These are phyloP conservation scores for Alligator mississippiensis DNA, from an alignment of 2,113 vertebrate species.

Conservation along the genomic window DNA sequence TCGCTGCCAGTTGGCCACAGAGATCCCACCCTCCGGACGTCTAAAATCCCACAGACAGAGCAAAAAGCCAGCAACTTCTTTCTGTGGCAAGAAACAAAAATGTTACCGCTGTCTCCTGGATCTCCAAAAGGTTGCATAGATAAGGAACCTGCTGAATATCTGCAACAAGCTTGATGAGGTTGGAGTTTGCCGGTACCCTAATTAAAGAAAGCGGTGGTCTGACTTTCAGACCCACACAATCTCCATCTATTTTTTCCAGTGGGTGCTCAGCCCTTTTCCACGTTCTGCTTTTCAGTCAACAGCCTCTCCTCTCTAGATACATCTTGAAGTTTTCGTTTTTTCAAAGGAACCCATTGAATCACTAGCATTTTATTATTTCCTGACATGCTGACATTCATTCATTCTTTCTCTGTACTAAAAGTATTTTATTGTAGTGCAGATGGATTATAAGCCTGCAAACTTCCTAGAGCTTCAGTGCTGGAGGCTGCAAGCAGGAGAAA, in stretches of 20 bases:
- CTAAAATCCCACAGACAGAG: background rate
- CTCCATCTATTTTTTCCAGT: background rate
- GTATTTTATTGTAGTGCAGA: background rate
- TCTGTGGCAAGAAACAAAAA: slow-evolving; percentile 18
- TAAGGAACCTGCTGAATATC: background rate
- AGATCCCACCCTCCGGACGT: slow-evolving; percentile 8
- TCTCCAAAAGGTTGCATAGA: background rate
- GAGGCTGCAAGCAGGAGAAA: background rate
- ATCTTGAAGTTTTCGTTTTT: background rate
- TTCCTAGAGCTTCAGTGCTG: background rate
- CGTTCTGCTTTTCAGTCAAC: background rate
- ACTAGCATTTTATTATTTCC: background rate
- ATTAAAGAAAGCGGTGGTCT: background rate
- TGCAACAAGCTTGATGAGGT: background rate
- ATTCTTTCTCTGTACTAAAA: background rate
- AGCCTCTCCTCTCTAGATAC: background rate
- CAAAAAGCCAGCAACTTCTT: slow-evolving; percentile 1
- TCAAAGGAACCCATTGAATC: background rate
- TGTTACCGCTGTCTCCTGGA: background rate
- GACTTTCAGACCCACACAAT: background rate
- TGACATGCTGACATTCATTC: background rate
- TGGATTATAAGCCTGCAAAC: background rate
- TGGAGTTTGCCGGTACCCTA: background rate
- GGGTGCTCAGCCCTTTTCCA: background rate
- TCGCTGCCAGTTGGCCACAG: slow-evolving; percentile 34